These are phyloP conservation scores for Prosopocoilus inquinatus DNA, from an alignment of 2,888 invertebrate genomes.

Conservation along the genomic window DNA sequence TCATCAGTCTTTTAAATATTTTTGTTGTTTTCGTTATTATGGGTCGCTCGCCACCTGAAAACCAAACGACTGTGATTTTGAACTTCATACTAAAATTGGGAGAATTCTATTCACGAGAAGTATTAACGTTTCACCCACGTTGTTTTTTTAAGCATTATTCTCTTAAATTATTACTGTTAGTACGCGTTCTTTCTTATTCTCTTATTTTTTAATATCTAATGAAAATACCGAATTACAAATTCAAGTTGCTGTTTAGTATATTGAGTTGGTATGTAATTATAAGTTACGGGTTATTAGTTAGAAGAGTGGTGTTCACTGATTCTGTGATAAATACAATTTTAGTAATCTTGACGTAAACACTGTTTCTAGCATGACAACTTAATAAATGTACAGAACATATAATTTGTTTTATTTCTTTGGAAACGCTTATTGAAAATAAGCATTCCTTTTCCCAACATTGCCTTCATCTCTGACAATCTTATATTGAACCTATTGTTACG, in stretches of 20 bases:
- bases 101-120: background rate
- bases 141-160: slow-evolving; percentile 15
- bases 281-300: slow-evolving; percentile 48
- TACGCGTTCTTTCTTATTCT: slow-evolving; percentile 10
- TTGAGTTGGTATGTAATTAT: slow-evolving; percentile 40
- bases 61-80: slow-evolving; percentile 19
- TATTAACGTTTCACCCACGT: slow-evolving; percentile 10
- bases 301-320: slow-evolving; percentile 51
- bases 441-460: too few relatives aligned
- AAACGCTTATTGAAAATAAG: too few relatives aligned
- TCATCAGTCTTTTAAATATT: slow-evolving; percentile 4
- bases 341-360: slow-evolving; percentile 52
- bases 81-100: slow-evolving; percentile 18
- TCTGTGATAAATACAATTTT: slow-evolving; percentile 54
- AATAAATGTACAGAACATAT: slow-evolving; percentile 45
- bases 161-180: slow-evolving; percentile 17
- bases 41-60: too few relatives aligned
- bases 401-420: background rate
- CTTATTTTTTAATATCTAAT: slow-evolving; percentile 19
- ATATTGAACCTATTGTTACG: too few relatives aligned
- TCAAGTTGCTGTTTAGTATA: slow-evolving; percentile 14
- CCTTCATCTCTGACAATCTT: too few relatives aligned
- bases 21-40: slow-evolving; percentile 1
- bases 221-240: slow-evolving; percentile 19
- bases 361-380: slow-evolving; percentile 52